A percentile compares a stretch with the other conserved stretches of the same genome.
phyloP scores from a whole-genome alignment of 1,140 invertebrate species.

The Drosophila pseudoobscura region DNA sequence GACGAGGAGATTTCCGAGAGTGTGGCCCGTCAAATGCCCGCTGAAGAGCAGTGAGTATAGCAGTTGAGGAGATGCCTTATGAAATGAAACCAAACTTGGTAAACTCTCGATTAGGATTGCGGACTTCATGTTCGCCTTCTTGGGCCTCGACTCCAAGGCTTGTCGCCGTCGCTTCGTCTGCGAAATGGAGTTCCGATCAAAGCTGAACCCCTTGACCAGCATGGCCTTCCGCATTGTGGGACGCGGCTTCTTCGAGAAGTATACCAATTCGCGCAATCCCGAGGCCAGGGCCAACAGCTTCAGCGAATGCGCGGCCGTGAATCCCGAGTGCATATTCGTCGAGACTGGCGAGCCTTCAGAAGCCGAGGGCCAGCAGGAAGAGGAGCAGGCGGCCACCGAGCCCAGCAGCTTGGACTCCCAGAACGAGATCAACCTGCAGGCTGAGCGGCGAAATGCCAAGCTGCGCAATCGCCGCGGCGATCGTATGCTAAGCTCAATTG shows the following conservation, averaged over 20 bases:
- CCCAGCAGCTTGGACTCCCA: slow-evolving; percentile 34
- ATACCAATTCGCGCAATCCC: slow-evolving; percentile 67
- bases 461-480: slow-evolving; percentile 52
- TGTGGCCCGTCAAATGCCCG: slow-evolving; percentile 60
- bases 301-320: slow-evolving; percentile 63
- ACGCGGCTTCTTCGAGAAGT: slow-evolving; percentile 77
- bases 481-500: slow-evolving; percentile 59
- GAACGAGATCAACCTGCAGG: slow-evolving; percentile 65
- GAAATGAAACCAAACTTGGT: background rate
- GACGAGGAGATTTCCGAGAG: slow-evolving; percentile 64
- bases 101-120: slow-evolving; percentile 52
- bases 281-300: slow-evolving; percentile 62
- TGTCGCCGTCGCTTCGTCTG: slow-evolving; percentile 80
- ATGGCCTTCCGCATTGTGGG: slow-evolving; percentile 82
- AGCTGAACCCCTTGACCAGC: slow-evolving; percentile 70
- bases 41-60: slow-evolving; percentile 67
- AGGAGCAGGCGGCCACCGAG: background rate
- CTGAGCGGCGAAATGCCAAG: slow-evolving; percentile 58
- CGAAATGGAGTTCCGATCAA: slow-evolving; percentile 82
- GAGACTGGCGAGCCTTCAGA: slow-evolving; percentile 46
- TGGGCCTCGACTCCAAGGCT: slow-evolving; percentile 73
- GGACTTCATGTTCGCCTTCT: slow-evolving; percentile 76
- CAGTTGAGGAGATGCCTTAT: background rate
- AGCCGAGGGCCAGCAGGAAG: slow-evolving; percentile 3
- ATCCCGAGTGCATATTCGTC: slow-evolving; percentile 77